These are phyloP conservation scores for Crax fasciolata DNA, from an alignment of 2,797 vertebrate genomes.

Conservation along the genomic window DNA sequence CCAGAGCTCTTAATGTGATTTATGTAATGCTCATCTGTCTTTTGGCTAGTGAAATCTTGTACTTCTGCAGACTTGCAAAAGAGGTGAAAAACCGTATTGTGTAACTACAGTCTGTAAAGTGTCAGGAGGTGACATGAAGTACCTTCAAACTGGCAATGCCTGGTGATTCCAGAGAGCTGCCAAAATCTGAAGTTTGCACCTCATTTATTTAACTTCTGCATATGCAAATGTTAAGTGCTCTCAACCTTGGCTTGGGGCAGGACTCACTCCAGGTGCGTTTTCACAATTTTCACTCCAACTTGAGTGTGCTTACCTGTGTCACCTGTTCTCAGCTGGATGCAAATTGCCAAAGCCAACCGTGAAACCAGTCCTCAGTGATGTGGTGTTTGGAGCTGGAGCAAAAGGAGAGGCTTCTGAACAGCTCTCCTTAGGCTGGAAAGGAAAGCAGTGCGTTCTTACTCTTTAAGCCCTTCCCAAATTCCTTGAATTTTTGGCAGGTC, in stretches of 20 bases:
- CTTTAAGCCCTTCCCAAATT: constrained; percentile 53
- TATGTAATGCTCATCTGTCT: not conserved
- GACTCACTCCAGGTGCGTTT: not conserved
- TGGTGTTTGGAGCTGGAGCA: not conserved
- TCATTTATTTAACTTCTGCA: constrained; percentile 33
- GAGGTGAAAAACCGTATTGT: not conserved
- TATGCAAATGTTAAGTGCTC: not conserved
- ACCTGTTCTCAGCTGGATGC: not conserved
- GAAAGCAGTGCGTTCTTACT: not conserved
- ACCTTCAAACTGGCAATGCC: not conserved
- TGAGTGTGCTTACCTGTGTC: not conserved
- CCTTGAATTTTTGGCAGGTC: constrained; percentile 53
- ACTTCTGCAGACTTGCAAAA: constrained; percentile 28
- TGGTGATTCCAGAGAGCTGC: not conserved
- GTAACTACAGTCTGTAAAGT: not conserved
- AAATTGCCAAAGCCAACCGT: not conserved
- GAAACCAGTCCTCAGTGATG: not conserved
- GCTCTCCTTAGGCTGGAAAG: not conserved
- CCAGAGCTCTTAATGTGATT: not conserved
- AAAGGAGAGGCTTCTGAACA: not conserved
- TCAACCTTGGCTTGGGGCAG: not conserved
- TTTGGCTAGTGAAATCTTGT: not conserved
- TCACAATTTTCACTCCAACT: not conserved
- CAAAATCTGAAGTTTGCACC: not conserved
- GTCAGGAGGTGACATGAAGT: constrained; percentile 15